phyloP scores from a whole-genome alignment of 2,888 invertebrate species.

The Drosophila colorata region DNA sequence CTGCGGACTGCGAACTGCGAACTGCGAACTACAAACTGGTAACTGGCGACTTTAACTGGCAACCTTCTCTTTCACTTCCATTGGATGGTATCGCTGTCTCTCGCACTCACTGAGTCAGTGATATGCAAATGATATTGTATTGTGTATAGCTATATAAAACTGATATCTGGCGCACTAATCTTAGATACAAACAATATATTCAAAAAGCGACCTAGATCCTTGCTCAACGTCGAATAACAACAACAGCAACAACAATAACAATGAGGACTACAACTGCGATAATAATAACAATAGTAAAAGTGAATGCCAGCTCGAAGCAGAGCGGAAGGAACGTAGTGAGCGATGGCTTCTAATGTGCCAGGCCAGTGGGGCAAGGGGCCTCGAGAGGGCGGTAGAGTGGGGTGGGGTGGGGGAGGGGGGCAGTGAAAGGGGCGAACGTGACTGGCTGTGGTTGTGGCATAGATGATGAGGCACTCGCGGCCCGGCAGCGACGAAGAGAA shows the following conservation, averaged over 20 bases:
- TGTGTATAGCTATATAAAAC: constrained; percentile 71
- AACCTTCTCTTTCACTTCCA: constrained; percentile 12
- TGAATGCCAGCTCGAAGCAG: constrained; percentile 66
- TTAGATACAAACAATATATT: constrained; percentile 78
- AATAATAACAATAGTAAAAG: constrained; percentile 74
- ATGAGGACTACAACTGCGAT: constrained; percentile 68
- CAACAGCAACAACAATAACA: constrained; percentile 47
- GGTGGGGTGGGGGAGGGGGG: too few relatives aligned
- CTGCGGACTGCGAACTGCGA: background rate
- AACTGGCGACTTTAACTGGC: too few relatives aligned
- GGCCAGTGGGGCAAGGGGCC: constrained; percentile 4
- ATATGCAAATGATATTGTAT: constrained; percentile 75
- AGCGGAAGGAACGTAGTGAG: constrained; percentile 63
- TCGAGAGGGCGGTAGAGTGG: background rate
- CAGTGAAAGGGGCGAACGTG: constrained; percentile 18
- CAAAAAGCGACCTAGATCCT: constrained; percentile 79
- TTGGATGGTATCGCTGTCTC: constrained; percentile 28
- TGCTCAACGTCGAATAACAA: constrained; percentile 59
- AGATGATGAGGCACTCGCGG: constrained; percentile 38
- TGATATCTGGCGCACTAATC: constrained; percentile 78
- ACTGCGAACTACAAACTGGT: too few relatives aligned
- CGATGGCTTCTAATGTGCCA: constrained; percentile 55
- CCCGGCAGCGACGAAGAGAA: constrained; percentile 20
- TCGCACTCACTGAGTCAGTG: constrained; percentile 30
- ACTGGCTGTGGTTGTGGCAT: constrained; percentile 41